These are phyloP conservation scores for Tenthredo mesomela DNA, from an alignment of 2,888 invertebrate species.

Conservation along the genomic window DNA sequence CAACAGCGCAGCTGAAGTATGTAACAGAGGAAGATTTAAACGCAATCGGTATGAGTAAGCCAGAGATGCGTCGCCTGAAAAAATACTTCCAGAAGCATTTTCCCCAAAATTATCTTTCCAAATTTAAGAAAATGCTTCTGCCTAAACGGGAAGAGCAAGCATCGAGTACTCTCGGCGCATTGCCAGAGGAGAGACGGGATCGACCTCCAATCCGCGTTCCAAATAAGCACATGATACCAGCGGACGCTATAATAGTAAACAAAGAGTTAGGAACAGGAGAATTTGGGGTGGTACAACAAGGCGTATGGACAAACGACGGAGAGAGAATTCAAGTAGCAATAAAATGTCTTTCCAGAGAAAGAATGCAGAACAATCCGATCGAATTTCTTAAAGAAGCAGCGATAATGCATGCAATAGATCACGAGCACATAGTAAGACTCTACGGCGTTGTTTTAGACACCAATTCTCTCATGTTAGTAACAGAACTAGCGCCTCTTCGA, in stretches of 20 bases:
- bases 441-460: constrained; percentile 98
- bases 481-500: constrained; percentile 96
- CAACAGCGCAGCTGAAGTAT: constrained; percentile 94
- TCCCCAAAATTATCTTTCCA: constrained; percentile 95
- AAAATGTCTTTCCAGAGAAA: constrained; percentile 96
- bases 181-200: constrained; percentile 75
- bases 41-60: constrained; percentile 95
- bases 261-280: constrained; percentile 98
- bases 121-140: constrained; percentile 91
- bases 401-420: constrained; percentile 98
- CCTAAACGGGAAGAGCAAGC: constrained; percentile 79
- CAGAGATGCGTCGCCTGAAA: constrained; percentile 95
- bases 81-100: constrained; percentile 97
- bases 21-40: constrained; percentile 95
- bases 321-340: constrained; percentile 97
- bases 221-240: constrained; percentile 91
- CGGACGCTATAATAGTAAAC: constrained; percentile 94
- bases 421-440: constrained; percentile 97
- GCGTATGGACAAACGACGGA: constrained; percentile 97
- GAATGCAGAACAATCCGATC: constrained; percentile 97
- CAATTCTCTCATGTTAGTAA: constrained; percentile 89
- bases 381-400: constrained; percentile 99
- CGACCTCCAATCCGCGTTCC: constrained; percentile 82
- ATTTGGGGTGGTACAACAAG: constrained; percentile 99
- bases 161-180: constrained; percentile 70